Evolutionary conservation across 2,888 invertebrate genomes (phyloP).

Genomic region (Latrodectus elegans): DNA sequence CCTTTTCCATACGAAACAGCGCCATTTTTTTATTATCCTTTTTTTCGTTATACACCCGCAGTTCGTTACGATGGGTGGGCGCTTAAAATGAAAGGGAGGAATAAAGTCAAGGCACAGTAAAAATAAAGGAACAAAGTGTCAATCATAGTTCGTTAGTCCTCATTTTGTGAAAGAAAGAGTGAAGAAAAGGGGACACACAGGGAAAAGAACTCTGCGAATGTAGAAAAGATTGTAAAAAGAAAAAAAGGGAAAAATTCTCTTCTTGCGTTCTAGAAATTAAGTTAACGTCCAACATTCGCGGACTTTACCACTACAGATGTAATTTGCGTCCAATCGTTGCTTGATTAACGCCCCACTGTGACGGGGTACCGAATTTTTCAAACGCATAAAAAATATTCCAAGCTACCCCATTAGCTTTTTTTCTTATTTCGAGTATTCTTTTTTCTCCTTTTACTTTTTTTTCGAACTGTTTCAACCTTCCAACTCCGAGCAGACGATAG

Average conservation of each 20-base stretch:
- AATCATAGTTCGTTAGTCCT: conserved; percentile 68
- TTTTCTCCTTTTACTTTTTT: conserved; percentile 15
- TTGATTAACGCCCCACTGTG: conserved; percentile 56
- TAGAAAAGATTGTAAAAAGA: conserved; percentile 13
- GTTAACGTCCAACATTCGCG: conserved; percentile 63
- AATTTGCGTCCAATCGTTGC: conserved; percentile 64
- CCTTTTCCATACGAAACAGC: not conserved
- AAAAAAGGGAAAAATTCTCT: conserved; percentile 6
- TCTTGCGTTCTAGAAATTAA: conserved; percentile 58
- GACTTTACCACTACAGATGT: conserved; percentile 11
- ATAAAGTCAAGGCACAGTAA: not conserved
- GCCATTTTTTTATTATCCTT: not conserved
- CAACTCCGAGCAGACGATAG: conserved; percentile 5
- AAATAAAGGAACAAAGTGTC: conserved; percentile 45
- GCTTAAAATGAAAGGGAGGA: not conserved
- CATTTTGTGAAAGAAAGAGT: conserved; percentile 57
- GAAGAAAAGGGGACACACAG: not conserved
- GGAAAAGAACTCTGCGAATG: conserved; percentile 25
- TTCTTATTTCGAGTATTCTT: conserved; percentile 1
- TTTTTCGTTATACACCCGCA: not conserved
- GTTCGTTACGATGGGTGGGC: conserved; percentile 1
- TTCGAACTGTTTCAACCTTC: conserved; percentile 26
- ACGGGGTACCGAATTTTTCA: conserved; percentile 46
- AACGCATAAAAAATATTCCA: conserved; percentile 39
- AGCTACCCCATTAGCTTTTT: conserved; percentile 43